Evolutionary conservation across 2,113 vertebrate genomes (phyloP).

Genomic region (Pelecanus crispus): DNA sequence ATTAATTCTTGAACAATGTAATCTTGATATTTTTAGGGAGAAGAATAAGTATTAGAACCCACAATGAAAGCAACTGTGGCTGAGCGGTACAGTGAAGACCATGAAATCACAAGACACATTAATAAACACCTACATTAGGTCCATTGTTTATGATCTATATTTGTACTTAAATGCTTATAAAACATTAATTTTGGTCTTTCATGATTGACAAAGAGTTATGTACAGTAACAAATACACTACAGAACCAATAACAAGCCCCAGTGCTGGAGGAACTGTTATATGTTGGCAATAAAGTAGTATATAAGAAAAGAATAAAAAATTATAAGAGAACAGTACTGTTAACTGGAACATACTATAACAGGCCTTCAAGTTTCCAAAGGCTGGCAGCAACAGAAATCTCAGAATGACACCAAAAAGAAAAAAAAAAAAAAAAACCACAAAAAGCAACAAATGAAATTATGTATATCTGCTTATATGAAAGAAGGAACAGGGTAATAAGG

Average conservation of each 20-base stretch:
- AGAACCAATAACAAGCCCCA: not conserved
- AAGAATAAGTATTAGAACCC: not conserved
- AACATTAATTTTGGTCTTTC: not conserved
- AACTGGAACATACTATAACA: not conserved
- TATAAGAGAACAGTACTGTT: not conserved
- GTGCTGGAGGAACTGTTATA: not conserved
- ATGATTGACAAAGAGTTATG: not conserved
- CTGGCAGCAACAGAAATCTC: not conserved
- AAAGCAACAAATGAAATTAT: not conserved
- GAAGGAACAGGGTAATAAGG: not conserved
- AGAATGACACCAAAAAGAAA: not conserved
- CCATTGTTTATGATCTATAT: not conserved
- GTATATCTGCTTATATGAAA: not conserved
- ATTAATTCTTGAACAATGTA: not conserved
- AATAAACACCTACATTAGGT: not conserved
- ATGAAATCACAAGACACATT: not conserved
- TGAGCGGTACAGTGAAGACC: not conserved
- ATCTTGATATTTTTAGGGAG: not conserved
- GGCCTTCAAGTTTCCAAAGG: not conserved
- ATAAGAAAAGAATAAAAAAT: not conserved
- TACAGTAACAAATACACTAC: not conserved
- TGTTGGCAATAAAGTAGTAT: not conserved
- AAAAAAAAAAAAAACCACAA: not conserved
- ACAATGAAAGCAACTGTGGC: not conserved
- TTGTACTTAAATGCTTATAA: not conserved